Evolutionary conservation across 2,113 vertebrate genomes (phyloP).

Genomic region (Paedocypris sp.): DNA sequence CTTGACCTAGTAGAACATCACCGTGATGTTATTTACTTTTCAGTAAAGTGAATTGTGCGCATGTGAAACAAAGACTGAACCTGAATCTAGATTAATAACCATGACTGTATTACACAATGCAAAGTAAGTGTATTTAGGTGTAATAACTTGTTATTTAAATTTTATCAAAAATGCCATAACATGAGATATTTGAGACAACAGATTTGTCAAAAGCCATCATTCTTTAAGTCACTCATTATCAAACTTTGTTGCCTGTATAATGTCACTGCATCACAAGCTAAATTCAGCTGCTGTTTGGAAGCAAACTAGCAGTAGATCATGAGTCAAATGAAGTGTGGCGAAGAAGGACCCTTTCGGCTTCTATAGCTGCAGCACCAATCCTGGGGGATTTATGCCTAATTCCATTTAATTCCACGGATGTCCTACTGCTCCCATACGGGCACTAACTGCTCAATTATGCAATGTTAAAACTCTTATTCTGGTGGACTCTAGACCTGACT

Average conservation of each 20-base stretch:
- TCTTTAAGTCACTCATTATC: no score
- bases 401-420: constrained; percentile 55
- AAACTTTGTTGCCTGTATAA: no score
- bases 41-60: background rate
- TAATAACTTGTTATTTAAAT: no score
- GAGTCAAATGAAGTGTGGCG: constrained; percentile 35
- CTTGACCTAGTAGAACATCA: no score
- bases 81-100: no score
- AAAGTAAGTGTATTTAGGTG: no score
- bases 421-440: constrained; percentile 51
- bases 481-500: constrained; percentile 24
- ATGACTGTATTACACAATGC: no score
- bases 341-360: constrained; percentile 13
- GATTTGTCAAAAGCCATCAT: no score
- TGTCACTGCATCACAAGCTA: constrained; percentile 7
- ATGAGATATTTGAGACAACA: no score
- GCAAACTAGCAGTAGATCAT: constrained; percentile 25
- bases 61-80: no score
- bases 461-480: constrained; percentile 44
- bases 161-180: no score
- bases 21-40: background rate
- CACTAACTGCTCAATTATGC: constrained; percentile 51
- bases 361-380: constrained; percentile 25
- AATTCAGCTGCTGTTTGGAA: no score
- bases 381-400: constrained; percentile 53